Base-by-base conservation (phyloP, 2,888 invertebrate genomes). In the Buathra laborator region DNA sequence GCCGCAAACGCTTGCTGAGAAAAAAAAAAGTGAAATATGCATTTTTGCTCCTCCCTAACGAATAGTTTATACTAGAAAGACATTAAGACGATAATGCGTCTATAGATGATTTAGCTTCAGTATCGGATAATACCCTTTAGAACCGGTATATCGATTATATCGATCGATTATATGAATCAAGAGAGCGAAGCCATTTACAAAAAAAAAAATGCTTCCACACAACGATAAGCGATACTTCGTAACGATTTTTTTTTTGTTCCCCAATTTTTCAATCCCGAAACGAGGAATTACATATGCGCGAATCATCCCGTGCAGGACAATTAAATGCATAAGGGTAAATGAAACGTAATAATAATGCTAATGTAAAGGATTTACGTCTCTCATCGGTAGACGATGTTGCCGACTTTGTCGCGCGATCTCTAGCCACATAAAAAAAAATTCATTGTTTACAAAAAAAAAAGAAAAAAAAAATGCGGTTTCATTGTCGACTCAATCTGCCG, bases 401-500 rank as follows among this genome's bases (percentile, higher is more conserved):
- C 29, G 53, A 19, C 9, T n/a, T 43, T 9, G 12, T 24, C 62
- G 29, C 64, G 19, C 19, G 24, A 16, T 44, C 14, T 14, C 37
- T n/a, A n/a, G 14, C 32, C 68, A n/a, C 46, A 68, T 24, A 37
- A 43, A 56, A 10, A 10, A 37, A 43, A 56, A 10, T 9, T 37
- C 14, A 48, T 70, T n/a, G 48, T 29, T 66, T n/a, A 32, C 51
- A 29, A 32, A 12, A n/a, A 68, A 64, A 24, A 5, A 29, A 62
- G 2, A 44, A 16, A 59, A 59, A 16, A n/a, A 48, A 46, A 72
- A 78, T 37, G 19, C 14, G 56, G 46, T 53, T 64, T 83, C 51
- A 67, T 74, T 67, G 77, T 86, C 84, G 85, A 83, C 67, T 74
- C 89, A 83, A 81, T 90, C 89, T 89, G 90, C 90, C 89, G 88